Evolutionary conservation across 2,797 vertebrate species (phyloP).

Genomic region (Premnoplex brunnescens): DNA sequence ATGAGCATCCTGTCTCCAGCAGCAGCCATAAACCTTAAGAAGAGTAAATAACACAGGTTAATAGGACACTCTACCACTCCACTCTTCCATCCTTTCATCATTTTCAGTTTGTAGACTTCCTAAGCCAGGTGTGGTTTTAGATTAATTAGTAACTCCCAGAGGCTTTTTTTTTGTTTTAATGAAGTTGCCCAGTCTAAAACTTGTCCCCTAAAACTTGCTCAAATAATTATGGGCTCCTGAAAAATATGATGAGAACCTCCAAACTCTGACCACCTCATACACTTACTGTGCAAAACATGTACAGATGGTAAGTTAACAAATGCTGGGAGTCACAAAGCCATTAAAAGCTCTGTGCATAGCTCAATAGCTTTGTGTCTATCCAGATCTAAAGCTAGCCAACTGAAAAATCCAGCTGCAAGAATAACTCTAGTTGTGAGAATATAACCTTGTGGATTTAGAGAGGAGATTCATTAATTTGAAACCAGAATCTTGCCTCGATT

Average conservation of each 20-base stretch:
- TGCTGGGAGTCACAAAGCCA: not conserved
- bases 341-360: not conserved
- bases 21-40: not conserved
- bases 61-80: not conserved
- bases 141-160: not conserved
- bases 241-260: not conserved
- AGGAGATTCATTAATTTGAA: not conserved
- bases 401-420: not conserved
- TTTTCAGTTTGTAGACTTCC: not conserved
- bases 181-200: not conserved
- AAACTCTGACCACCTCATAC: not conserved
- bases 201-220: not conserved
- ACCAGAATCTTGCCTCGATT: not conserved
- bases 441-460: not conserved
- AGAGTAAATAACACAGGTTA: not conserved
- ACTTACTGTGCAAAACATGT: not conserved
- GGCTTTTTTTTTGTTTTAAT: not conserved
- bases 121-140: not conserved
- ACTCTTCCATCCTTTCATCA: not conserved
- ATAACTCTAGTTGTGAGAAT: not conserved
- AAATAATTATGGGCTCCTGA: not conserved
- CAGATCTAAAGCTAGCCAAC: not conserved
- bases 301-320: not conserved
- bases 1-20: not conserved
- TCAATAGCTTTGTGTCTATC: not conserved